Base-by-base conservation (phyloP, 2,113 vertebrate species). In the Agelaius phoeniceus region DNA sequence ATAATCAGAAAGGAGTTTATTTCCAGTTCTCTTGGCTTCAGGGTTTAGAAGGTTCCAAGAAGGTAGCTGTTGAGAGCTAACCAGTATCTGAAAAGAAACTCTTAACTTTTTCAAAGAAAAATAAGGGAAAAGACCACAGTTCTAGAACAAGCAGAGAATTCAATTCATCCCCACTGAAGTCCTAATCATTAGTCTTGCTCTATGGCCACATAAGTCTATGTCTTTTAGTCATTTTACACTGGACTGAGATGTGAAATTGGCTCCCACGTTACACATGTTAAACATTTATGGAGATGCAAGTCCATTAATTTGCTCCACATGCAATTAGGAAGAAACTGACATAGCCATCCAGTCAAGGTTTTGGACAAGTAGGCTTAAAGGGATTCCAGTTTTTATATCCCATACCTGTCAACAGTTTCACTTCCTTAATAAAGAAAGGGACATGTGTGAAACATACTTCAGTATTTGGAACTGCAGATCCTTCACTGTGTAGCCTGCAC, bases 261-360 rank as follows among this genome's bases (percentile, higher is more conserved):
- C 43, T 90, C 63, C 31, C n/a, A 58, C 0, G 0, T 58, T 39
- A 77, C 20, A 41, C 28, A 58, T 3, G 9, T 43, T 57, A 72
- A 58, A 75, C 16, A 33, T 13, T 84, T 84, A 28, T 51, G 59
- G 61, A 41, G 68, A 73, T n/a, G 35, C 22, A 84, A 90, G 49
- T 23, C 35, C 49, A 41, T 49, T 72, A 80, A 39, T 41, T 68
- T 54, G 39, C 39, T 84, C 59, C 22, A 44, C 6, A 44, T 8
- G 19, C 49, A 73, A 51, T 59, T 37, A 65, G 6, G 14, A 30
- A 73, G 33, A 35, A 90, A 68, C 3, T 16, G 22, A 73, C 49
- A 76, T 0, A 54, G 68, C 14, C 33, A 90, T 20, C 22, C 49
- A 44, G 43, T 18, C 73, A 68, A 54, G 20, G 20, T 65, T 55